Percentiles rank a stretch among this genome's conserved stretches.
phyloP scores from a whole-genome alignment of 2,797 vertebrate genomes.

The Trachurus trachurus region DNA sequence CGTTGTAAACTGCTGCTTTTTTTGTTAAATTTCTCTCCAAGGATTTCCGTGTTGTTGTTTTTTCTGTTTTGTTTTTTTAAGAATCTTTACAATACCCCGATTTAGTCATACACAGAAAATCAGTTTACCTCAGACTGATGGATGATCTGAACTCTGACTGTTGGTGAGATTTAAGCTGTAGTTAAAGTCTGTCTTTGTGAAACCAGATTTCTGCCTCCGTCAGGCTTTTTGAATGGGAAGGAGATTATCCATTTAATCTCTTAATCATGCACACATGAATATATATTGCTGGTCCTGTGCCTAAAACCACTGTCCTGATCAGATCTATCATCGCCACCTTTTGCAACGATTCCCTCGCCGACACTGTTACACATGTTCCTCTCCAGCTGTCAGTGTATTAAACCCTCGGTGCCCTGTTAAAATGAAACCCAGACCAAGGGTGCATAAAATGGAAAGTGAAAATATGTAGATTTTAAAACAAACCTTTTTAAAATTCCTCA shows the following conservation, averaged over 20 bases:
- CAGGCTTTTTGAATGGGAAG: constrained; percentile 67
- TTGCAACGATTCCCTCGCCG: constrained; percentile 52
- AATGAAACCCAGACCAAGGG: constrained; percentile 72
- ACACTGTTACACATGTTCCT: constrained; percentile 54
- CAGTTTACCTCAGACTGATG: constrained; percentile 6
- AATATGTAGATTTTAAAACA: constrained; percentile 79
- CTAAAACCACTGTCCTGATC: constrained; percentile 73
- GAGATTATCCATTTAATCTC: constrained; percentile 82
- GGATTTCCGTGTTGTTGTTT: neutral
- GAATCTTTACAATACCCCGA: neutral
- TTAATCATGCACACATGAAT: constrained; percentile 72
- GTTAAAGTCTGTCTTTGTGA: constrained; percentile 64
- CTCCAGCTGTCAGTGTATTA: constrained; percentile 58
- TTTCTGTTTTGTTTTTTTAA: too few relatives aligned
- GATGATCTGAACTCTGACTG: constrained; percentile 46
- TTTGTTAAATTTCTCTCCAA: neutral
- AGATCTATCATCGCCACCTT: constrained; percentile 65
- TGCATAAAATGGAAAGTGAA: constrained; percentile 72
- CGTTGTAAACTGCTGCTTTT: neutral
- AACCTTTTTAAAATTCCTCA: constrained; percentile 72
- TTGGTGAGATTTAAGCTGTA: constrained; percentile 54
- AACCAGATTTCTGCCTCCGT: constrained; percentile 73
- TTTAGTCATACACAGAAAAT: neutral
- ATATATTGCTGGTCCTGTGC: constrained; percentile 69
- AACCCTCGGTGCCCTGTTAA: constrained; percentile 71